phyloP scores from a whole-genome alignment of 2,797 vertebrate species.

The Fistularia commersonii region DNA sequence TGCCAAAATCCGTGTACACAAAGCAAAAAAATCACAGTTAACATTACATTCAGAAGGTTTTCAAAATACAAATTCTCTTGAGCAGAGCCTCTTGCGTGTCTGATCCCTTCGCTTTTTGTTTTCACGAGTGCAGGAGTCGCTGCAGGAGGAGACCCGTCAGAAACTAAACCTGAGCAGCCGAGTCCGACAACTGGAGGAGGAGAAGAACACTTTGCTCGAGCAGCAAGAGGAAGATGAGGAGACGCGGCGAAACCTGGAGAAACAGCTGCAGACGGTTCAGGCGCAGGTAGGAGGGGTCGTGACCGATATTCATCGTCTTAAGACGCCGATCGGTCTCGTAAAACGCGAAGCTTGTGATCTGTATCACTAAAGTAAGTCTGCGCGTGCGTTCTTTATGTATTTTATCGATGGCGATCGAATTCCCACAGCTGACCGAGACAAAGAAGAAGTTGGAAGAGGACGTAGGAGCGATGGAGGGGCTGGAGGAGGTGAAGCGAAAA shows the following conservation, averaged over 20 bases:
- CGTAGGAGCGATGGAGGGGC: constrained; percentile 85
- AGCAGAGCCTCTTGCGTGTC: too few species aligned
- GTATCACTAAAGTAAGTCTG: too few species aligned
- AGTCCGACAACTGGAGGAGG: constrained; percentile 93
- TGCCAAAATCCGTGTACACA: too few species aligned
- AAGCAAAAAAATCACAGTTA: too few species aligned
- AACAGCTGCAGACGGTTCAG: constrained; percentile 86
- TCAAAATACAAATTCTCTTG: too few species aligned
- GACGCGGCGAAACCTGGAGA: constrained; percentile 88
- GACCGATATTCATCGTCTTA: too few species aligned
- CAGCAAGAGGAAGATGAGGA: constrained; percentile 98
- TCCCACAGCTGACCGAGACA: constrained; percentile 81
- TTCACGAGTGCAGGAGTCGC: constrained; percentile 79
- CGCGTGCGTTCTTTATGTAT: too few species aligned
- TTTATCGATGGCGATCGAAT: too few species aligned
- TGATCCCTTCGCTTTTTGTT: too few species aligned
- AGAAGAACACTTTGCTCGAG: constrained; percentile 89
- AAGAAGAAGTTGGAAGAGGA: constrained; percentile 98
- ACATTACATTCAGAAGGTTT: too few species aligned
- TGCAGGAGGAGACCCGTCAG: constrained; percentile 97
- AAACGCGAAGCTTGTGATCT: too few species aligned
- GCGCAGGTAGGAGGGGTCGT: constrained; percentile 79
- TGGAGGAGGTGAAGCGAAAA: constrained; percentile 93
- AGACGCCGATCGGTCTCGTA: too few species aligned
- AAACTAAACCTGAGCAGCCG: constrained; percentile 93